Evolutionary conservation across 2,888 invertebrate species (phyloP).

Genomic region (Agrypnus murinus): DNA sequence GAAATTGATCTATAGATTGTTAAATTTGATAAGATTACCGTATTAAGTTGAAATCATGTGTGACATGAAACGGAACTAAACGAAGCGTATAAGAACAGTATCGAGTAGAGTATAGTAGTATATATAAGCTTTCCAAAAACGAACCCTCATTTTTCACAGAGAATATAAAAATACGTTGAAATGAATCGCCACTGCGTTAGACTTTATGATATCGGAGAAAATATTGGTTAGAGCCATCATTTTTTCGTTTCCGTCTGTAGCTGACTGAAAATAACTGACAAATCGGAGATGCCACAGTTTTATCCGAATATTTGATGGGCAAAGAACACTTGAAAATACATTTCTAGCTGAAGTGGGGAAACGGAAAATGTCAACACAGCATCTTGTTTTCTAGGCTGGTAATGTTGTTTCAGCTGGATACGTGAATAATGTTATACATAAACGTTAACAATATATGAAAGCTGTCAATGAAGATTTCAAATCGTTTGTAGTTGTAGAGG

Average conservation of each 20-base stretch:
- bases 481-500: conserved; percentile 2
- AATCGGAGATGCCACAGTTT: conserved; percentile 20
- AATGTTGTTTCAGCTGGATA: conserved; percentile 5
- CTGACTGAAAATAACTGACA: conserved; percentile 13
- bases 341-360: conserved; percentile 1
- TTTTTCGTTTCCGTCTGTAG: conserved; percentile 13
- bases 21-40: too few species aligned
- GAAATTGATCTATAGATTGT: too few species aligned
- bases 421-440: neutral
- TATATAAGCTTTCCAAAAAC: conserved; percentile 1
- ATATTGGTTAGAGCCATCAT: conserved; percentile 20
- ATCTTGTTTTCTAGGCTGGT: neutral
- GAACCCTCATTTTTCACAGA: conserved; percentile 24
- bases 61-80: conserved; percentile 11
- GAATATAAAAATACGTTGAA: conserved; percentile 24
- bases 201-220: conserved; percentile 12
- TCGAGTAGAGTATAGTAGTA: conserved; percentile 10
- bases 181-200: conserved; percentile 31
- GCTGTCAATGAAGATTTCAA: conserved; percentile 23
- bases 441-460: conserved; percentile 9
- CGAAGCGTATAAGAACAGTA: conserved; percentile 17
- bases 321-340: conserved; percentile 4
- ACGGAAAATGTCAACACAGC: conserved; percentile 13
- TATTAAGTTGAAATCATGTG: conserved; percentile 14
- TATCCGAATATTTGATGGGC: conserved; percentile 11